Percentiles rank a stretch among this genome's conserved stretches.
Conservation (phyloP, 2,797 vertebrate species). For the Anas georgica region DNA sequence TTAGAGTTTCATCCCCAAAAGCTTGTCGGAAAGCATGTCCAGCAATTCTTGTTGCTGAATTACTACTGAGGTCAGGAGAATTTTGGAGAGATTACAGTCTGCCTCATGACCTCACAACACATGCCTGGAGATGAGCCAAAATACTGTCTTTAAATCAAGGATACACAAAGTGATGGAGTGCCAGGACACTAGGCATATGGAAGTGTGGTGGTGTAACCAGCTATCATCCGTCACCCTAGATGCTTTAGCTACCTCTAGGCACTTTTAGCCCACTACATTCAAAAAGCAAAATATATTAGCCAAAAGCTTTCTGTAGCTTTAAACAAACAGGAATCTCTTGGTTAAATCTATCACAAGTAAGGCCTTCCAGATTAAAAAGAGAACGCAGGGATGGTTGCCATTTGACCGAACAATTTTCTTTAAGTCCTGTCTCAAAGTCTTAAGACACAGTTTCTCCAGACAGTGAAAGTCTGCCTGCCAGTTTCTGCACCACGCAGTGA, state of each 20-base stretch:
- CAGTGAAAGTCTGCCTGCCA: neutral
- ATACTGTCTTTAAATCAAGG: neutral
- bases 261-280: neutral
- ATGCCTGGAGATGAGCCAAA: neutral
- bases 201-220: neutral
- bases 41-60: neutral
- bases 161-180: neutral
- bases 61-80: slow-evolving; percentile 3
- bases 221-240: neutral
- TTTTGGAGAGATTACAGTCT: neutral
- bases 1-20: neutral
- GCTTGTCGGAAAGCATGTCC: neutral
- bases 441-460: neutral
- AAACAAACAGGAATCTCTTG: neutral
- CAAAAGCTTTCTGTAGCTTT: neutral
- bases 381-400: neutral
- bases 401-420: neutral
- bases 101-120: neutral
- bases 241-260: neutral
- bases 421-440: neutral
- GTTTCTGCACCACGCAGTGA: neutral
- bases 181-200: neutral
- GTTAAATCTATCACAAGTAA: neutral
- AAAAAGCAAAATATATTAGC: neutral
- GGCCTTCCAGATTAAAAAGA: neutral